Base-by-base conservation (phyloP, 2,888 invertebrate genomes). In the Pasiphila rectangulata region DNA sequence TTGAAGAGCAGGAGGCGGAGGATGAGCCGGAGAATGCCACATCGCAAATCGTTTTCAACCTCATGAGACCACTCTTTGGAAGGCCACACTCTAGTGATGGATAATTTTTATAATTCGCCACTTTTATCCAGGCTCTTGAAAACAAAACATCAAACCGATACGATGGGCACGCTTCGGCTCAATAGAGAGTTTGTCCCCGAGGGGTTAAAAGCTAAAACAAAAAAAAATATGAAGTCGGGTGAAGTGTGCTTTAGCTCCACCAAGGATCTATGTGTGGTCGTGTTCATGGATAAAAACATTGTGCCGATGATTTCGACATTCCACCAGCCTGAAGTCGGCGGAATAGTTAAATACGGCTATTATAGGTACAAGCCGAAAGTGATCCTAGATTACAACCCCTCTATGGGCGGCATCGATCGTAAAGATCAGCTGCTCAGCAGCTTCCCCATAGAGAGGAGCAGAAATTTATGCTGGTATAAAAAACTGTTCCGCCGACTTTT, bases 311-410 rank as follows among this genome's bases (percentile, higher is more conserved):
- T n/a, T n/a, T n/a, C n/a, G n/a, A n/a, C n/a, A n/a, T n/a, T n/a
- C n/a, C n/a, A n/a, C n/a, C n/a, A n/a, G n/a, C n/a, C n/a, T n/a
- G n/a, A n/a, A n/a, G n/a, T n/a, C n/a, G n/a, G n/a, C n/a, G n/a
- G n/a, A n/a, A n/a, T n/a, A n/a, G n/a, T n/a, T n/a, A n/a, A n/a
- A n/a, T n/a, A n/a, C n/a, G n/a, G n/a, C n/a, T n/a, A n/a, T n/a
- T 27, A 13, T 10, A 19, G n/a, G 5, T 23, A 30, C 25, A 40
- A 4, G 5, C 29, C 24, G 13, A 20, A 16, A 16, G 6, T 30
- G n/a, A 16, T 40, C 13, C 7, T 40, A 21, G 40, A 40, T 16
- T 40, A 29, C 29, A 37, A 37, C 16, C 24, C 25, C 3, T 37
- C 17, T 25, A 37, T 37, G 25, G 25, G 25, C 10, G 27, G 39